Evolutionary conservation across 2,797 vertebrate species (phyloP).

Genomic region (Muscicapa striata): DNA sequence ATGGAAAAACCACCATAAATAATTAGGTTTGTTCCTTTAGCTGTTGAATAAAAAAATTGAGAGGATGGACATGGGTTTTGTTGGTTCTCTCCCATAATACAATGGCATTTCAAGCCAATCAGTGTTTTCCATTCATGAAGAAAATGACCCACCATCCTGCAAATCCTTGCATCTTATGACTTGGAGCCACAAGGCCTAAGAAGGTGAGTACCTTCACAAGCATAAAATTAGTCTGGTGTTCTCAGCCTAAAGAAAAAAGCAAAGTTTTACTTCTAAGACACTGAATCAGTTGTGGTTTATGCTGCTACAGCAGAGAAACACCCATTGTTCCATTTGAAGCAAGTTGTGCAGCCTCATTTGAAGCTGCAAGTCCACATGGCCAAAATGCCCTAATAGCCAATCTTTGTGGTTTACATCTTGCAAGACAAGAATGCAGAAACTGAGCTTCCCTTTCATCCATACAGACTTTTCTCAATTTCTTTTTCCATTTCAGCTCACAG

Average conservation of each 20-base stretch:
- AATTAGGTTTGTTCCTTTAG: not conserved
- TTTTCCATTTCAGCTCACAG: not conserved
- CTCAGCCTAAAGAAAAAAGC: not conserved
- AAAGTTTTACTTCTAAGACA: not conserved
- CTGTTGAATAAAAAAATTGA: not conserved
- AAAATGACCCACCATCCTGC: not conserved
- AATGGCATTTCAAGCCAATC: not conserved
- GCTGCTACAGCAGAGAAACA: not conserved
- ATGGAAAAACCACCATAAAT: not conserved
- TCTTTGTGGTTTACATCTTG: not conserved
- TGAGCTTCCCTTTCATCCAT: not conserved
- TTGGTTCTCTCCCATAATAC: not conserved
- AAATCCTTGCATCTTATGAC: not conserved
- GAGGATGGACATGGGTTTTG: not conserved
- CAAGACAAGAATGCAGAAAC: not conserved
- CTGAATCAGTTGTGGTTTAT: not conserved
- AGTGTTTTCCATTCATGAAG: not conserved
- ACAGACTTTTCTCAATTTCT: not conserved
- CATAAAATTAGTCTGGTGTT: not conserved
- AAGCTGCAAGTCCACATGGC: not conserved
- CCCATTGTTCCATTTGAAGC: accelerated
- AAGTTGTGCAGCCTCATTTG: not conserved
- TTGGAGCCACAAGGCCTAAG: not conserved
- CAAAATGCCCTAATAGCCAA: not conserved
- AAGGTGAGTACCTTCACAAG: not conserved